A percentile compares a stretch with the other conserved stretches of the same genome.
Evolutionary conservation across 2,797 vertebrate species (phyloP).

Genomic region (Pangasius djambal): DNA sequence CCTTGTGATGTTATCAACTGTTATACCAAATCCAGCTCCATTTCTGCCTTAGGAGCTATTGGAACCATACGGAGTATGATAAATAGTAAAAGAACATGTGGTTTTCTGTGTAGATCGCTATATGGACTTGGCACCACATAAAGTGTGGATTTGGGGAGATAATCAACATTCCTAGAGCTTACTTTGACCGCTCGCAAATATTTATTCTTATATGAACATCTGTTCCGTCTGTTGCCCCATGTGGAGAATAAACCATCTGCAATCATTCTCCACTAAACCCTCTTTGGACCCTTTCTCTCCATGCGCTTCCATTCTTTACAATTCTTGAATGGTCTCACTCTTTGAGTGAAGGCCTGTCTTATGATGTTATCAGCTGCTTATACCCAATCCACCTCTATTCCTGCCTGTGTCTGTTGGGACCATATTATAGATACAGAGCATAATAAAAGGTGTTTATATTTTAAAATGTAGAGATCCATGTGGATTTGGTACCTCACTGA

Average conservation of each 20-base stretch:
- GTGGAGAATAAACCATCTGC: neutral
- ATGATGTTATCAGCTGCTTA: neutral
- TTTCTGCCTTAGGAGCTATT: neutral
- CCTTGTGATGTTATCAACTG: neutral
- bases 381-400: neutral
- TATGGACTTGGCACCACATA: neutral
- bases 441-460: neutral
- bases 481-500: neutral
- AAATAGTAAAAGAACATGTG: neutral
- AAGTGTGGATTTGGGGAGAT: neutral
- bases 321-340: neutral
- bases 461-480: neutral
- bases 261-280: conserved; percentile 1
- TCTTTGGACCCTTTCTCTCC: no score
- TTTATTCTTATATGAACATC: conserved; percentile 1
- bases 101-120: neutral
- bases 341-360: neutral
- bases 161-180: neutral
- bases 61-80: neutral
- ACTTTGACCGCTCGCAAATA: neutral
- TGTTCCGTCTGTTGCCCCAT: neutral
- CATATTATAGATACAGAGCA: neutral
- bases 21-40: neutral
- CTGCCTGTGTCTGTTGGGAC: neutral
- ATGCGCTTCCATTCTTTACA: neutral